These are phyloP conservation scores for Lissocephala sabroskyi DNA, from an alignment of 2,888 invertebrate genomes.

Conservation along the genomic window DNA sequence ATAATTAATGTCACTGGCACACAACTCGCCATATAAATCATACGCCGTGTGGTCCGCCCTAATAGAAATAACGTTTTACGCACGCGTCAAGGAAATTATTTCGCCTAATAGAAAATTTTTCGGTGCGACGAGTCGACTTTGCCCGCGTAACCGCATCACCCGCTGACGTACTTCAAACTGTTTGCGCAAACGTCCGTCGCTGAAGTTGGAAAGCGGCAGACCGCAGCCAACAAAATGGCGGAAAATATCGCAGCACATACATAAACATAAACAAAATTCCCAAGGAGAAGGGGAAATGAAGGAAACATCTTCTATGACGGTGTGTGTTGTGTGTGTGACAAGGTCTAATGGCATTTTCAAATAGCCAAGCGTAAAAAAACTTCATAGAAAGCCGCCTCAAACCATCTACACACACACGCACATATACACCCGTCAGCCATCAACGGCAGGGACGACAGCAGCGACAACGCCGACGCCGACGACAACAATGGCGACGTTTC, in stretches of 20 bases:
- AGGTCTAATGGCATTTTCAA: conserved; percentile 62
- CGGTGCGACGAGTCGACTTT: not conserved
- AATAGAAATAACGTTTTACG: too few relatives aligned
- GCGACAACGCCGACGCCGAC: conserved; percentile 26
- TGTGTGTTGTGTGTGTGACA: conserved; percentile 30
- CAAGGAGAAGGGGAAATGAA: conserved; percentile 5
- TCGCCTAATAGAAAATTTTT: conserved; percentile 18
- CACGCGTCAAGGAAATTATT: too few relatives aligned
- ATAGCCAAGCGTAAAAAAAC: conserved; percentile 54
- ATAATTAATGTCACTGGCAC: conserved; percentile 53
- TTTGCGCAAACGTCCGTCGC: conserved; percentile 37
- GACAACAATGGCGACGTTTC: conserved; percentile 56
- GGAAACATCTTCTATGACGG: conserved; percentile 2
- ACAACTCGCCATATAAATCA: conserved; percentile 27
- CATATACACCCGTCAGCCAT: conserved; percentile 26
- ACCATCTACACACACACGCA: conserved; percentile 12
- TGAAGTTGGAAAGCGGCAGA: conserved; percentile 27
- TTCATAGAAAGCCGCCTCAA: conserved; percentile 38
- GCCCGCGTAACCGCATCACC: conserved; percentile 39
- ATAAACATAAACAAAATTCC: conserved; percentile 49
- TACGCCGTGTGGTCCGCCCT: conserved; percentile 1
- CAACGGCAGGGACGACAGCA: conserved; percentile 38
- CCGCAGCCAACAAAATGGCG: conserved; percentile 45
- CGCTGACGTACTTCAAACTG: conserved; percentile 32
- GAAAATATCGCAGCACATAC: conserved; percentile 48